phyloP scores from a whole-genome alignment of 2,888 invertebrate species.

The Rhyacophila evoluta region DNA sequence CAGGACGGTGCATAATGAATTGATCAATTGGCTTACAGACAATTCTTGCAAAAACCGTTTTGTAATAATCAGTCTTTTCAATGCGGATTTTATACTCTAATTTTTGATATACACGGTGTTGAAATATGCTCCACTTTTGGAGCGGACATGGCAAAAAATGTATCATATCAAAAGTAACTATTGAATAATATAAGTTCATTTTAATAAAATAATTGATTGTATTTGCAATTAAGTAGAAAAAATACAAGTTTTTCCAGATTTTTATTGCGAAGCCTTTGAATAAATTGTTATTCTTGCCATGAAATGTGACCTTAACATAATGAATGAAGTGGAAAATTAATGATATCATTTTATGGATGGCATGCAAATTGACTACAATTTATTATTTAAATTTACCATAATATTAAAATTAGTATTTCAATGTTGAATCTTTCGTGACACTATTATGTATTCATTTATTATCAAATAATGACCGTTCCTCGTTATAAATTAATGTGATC shows the following conservation, averaged over 20 bases:
- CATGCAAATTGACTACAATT: neutral
- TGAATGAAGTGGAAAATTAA: conserved; percentile 22
- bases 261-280: neutral
- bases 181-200: too few species aligned
- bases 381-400: neutral
- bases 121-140: neutral
- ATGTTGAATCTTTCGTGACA: neutral
- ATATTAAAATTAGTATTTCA: neutral
- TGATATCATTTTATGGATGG: conserved; percentile 8
- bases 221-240: too few species aligned
- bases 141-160: too few species aligned
- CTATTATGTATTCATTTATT: neutral
- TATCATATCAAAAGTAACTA: too few species aligned
- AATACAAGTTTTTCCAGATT: neutral
- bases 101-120: too few species aligned
- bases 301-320: conserved; percentile 22
- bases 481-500: too few species aligned
- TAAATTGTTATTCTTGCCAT: conserved; percentile 19
- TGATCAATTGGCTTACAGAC: too few species aligned
- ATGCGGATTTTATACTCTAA: too few species aligned
- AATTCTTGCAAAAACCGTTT: too few species aligned
- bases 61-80: too few species aligned
- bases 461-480: neutral
- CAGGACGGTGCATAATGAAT: too few species aligned
- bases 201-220: too few species aligned